A percentile compares a stretch with the other conserved stretches of the same genome.
Conservation (phyloP, 2,797 vertebrate species). For the Molossus molossus region DNA sequence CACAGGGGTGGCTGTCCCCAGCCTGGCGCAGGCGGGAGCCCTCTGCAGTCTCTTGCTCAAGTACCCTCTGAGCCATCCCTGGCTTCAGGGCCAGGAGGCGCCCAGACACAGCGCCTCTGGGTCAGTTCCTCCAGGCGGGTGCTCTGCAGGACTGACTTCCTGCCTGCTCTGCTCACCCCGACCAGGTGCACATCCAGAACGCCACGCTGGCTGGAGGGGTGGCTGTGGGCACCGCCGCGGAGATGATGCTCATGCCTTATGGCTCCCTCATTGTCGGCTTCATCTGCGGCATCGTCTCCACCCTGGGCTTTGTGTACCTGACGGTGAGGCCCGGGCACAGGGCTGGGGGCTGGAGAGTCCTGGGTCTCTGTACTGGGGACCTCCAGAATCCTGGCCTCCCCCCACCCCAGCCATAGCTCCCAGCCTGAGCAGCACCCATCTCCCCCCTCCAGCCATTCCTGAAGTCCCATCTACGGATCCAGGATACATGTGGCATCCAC, state of each 20-base stretch:
- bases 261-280: slow-evolving; percentile 96
- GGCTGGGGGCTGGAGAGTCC: not conserved
- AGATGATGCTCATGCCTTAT: slow-evolving; percentile 97
- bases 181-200: slow-evolving; percentile 98
- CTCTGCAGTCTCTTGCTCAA: not conserved
- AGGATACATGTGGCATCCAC: slow-evolving; percentile 98
- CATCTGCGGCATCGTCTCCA: slow-evolving; percentile 94
- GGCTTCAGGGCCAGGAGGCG: not conserved
- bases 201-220: slow-evolving; percentile 96
- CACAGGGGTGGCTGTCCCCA: not conserved
- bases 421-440: not conserved
- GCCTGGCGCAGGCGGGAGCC: not conserved
- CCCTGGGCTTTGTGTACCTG: slow-evolving; percentile 94
- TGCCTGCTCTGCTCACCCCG: not conserved
- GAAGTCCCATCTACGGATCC: slow-evolving; percentile 93
- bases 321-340: slow-evolving; percentile 90
- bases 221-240: slow-evolving; percentile 95
- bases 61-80: not conserved
- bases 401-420: not conserved
- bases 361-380: not conserved
- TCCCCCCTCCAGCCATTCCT: slow-evolving; percentile 93
- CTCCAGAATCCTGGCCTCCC: not conserved
- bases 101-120: fast-evolving
- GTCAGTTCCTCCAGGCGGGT: not conserved
- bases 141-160: not conserved